These are phyloP conservation scores for Porites lutea DNA, from an alignment of 64 coral and sea anemone species.

Conservation along the genomic window DNA sequence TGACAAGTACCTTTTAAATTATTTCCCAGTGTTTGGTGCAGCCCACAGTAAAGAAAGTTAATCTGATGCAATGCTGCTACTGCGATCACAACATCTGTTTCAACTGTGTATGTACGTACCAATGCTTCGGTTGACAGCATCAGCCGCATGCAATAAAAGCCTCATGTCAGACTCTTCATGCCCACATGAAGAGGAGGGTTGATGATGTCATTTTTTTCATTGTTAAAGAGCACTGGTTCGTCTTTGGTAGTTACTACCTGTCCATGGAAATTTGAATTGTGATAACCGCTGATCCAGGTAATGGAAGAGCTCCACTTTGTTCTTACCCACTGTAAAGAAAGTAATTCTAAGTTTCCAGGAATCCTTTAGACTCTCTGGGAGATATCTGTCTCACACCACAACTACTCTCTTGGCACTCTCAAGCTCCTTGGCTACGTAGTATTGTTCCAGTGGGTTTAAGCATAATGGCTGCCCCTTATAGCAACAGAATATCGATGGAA, in stretches of 20 bases:
- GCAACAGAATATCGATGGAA: constrained; percentile 41
- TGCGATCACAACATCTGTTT: constrained; percentile 38
- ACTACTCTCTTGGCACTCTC: constrained; percentile 62
- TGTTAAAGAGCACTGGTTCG: constrained; percentile 32
- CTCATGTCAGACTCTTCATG: constrained; percentile 62
- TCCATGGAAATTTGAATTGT: constrained; percentile 13
- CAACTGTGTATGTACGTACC: not conserved
- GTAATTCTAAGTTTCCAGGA: constrained; percentile 18
- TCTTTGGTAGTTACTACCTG: constrained; percentile 33
- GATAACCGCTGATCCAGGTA: constrained; percentile 26
- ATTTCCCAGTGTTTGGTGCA: constrained; percentile 41
- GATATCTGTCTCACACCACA: constrained; percentile 67
- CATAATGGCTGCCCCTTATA: constrained; percentile 71
- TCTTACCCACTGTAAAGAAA: constrained; percentile 23
- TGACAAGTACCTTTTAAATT: constrained; percentile 19
- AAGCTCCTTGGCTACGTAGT: constrained; percentile 39
- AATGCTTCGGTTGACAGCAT: constrained; percentile 18
- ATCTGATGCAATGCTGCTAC: not conserved
- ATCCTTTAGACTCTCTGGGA: constrained; percentile 57
- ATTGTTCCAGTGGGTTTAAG: constrained; percentile 49
- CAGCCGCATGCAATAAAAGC: constrained; percentile 41
- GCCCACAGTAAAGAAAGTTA: constrained; percentile 23
- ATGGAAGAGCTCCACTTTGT: constrained; percentile 50
- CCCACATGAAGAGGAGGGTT: not conserved
- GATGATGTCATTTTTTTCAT: constrained; percentile 1